Evolutionary conservation across 2,888 invertebrate species (phyloP).

Genomic region (Aromia moschata): DNA sequence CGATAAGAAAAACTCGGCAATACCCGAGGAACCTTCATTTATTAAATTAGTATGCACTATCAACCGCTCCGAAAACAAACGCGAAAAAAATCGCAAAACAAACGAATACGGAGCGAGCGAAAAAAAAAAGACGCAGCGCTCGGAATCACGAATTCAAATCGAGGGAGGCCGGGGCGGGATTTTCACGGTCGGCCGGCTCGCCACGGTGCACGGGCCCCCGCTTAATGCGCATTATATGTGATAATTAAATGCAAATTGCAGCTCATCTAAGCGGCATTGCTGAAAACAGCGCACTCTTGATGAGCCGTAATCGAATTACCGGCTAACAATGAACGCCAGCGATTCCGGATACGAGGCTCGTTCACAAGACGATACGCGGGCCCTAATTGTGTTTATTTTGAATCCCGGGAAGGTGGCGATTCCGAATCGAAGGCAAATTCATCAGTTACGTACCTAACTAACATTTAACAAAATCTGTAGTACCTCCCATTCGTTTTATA

Average conservation of each 20-base stretch:
- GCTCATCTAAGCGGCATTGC: constrained; percentile 63
- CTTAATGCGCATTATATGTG: constrained; percentile 64
- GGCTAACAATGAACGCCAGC: constrained; percentile 59
- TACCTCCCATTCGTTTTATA: too few relatives aligned
- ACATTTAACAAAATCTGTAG: too few relatives aligned
- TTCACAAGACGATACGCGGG: constrained; percentile 44
- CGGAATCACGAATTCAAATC: constrained; percentile 60
- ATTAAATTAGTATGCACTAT: too few relatives aligned
- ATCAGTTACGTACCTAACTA: too few relatives aligned
- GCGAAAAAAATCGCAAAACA: too few relatives aligned
- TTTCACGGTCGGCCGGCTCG: constrained; percentile 59
- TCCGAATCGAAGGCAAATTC: too few relatives aligned
- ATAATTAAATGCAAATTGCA: constrained; percentile 65
- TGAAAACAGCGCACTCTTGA: constrained; percentile 64
- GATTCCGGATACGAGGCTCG: constrained; percentile 39
- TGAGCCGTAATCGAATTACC: constrained; percentile 63
- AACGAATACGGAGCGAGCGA: too few relatives aligned
- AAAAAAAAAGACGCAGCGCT: too few relatives aligned
- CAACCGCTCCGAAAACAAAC: too few relatives aligned
- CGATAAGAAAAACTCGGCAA: too few relatives aligned
- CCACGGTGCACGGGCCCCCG: constrained; percentile 53
- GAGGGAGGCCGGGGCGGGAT: constrained; percentile 55
- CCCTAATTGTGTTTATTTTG: constrained; percentile 27
- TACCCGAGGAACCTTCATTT: too few relatives aligned
- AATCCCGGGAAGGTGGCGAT: constrained; percentile 8